Base-by-base conservation (phyloP, 2,888 invertebrate species). In the Lepas anatifera region DNA sequence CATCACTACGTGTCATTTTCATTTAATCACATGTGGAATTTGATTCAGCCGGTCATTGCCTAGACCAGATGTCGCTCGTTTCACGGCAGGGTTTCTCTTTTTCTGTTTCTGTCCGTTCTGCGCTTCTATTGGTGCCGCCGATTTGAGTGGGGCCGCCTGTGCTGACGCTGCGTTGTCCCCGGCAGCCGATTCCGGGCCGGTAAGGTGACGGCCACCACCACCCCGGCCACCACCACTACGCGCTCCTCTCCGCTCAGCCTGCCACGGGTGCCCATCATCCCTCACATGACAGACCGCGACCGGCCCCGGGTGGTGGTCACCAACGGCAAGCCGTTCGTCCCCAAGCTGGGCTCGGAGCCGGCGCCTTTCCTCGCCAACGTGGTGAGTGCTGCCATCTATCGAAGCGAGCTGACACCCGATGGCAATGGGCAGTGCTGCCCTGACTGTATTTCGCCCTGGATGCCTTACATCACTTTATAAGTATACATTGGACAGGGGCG, bases 161-260 rank as follows among this genome's bases (percentile, higher is more conserved):
- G 3, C 43, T 46, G 3, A 46, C 43, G 18, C 10, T 46, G 3
- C 43, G 43, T 3, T 22, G 18, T 46, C 43, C 3, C 43, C 43
- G 3, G 22, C 43, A 46, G 43, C 7, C 43, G 43, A 22, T 46
- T 46, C 43, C 7, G 3, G 22, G 22, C 43, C 7, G 4, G 18
- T 4, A 46, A 7, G 22, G 22, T 22, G 18, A 46, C 43, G 43
- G 22, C 50, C 11, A 50, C 50, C 27, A 27, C 50, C 27, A 27
- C 50, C 3, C 50, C 50, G 50, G 27, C 11, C 18, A 63, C 63
- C 29, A 63, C 63, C 3, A 35, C 63, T 18, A 1, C 2, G 1
- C 32, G 13, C 32, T 35, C 35, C 80, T 89, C 89, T 75, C 89
- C 89, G 76, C 88, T 88, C 82, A 89, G 75, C 81, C 80, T 50